These are phyloP conservation scores for Drosophila kikkawai DNA, from an alignment of 1,140 invertebrate genomes.

Conservation along the genomic window DNA sequence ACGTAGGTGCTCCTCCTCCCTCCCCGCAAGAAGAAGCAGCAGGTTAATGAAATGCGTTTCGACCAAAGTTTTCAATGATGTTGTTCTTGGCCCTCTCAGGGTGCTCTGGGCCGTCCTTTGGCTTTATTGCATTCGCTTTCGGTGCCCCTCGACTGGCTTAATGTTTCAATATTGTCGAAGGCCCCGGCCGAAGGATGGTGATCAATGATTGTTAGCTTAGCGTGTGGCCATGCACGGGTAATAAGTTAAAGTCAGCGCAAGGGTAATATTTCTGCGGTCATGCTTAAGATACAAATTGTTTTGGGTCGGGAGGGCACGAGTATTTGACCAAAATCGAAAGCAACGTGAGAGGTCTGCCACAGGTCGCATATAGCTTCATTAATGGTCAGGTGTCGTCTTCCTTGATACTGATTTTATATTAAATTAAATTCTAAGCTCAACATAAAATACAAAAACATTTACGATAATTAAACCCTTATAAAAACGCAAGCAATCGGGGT, in stretches of 20 bases:
- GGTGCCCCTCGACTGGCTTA: constrained; percentile 40
- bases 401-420: background rate
- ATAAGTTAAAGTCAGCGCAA: constrained; percentile 56
- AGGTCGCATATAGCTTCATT: constrained; percentile 39
- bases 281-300: constrained; percentile 66
- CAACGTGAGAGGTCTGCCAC: constrained; percentile 25
- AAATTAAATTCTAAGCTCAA: background rate
- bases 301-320: constrained; percentile 19
- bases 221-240: constrained; percentile 69
- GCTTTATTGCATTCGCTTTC: constrained; percentile 35
- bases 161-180: constrained; percentile 76
- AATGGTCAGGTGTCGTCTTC: constrained; percentile 1
- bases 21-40: constrained; percentile 37
- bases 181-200: constrained; percentile 55
- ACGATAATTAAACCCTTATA: constrained; percentile 8
- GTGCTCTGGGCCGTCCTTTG: constrained; percentile 28
- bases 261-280: constrained; percentile 49
- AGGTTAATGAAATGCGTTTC: constrained; percentile 82
- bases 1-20: constrained; percentile 32
- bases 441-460: background rate
- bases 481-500: background rate
- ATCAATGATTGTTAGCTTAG: constrained; percentile 79
- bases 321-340: constrained; percentile 33
- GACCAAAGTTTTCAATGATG: constrained; percentile 69
- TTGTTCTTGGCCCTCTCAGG: constrained; percentile 42